Evolutionary conservation across 2,888 invertebrate genomes (phyloP).

Genomic region (Steinernema hermaphroditum): DNA sequence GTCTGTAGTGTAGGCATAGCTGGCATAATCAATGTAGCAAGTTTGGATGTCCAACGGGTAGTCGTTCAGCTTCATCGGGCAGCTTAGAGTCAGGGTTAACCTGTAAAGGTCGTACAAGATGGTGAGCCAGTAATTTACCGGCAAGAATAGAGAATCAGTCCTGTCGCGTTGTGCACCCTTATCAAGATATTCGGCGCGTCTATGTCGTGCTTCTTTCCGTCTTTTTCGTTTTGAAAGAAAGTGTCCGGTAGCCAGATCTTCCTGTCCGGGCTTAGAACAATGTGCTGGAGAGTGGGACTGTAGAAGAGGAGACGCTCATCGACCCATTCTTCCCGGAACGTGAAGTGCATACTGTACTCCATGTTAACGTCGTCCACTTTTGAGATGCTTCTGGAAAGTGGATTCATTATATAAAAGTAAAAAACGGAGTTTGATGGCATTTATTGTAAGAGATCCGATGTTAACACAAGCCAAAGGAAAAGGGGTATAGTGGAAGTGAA

Average conservation of each 20-base stretch:
- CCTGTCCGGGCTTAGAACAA: slow-evolving; percentile 53
- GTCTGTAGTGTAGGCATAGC: slow-evolving; percentile 95
- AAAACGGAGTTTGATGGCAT: no score
- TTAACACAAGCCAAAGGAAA: no score
- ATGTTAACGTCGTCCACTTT: slow-evolving; percentile 62
- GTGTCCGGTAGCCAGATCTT: slow-evolving; percentile 57
- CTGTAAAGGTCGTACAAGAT: slow-evolving; percentile 69
- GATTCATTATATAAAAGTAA: no score
- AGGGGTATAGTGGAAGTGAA: no score
- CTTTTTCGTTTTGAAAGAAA: slow-evolving; percentile 80
- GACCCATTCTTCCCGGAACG: slow-evolving; percentile 94
- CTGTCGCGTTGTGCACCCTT: slow-evolving; percentile 81
- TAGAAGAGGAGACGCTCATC: slow-evolving; percentile 76
- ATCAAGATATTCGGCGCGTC: slow-evolving; percentile 79
- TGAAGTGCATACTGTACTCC: slow-evolving; percentile 87
- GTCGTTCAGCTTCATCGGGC: slow-evolving; percentile 83
- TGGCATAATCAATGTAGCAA: slow-evolving; percentile 87
- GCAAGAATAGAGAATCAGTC: slow-evolving; percentile 92
- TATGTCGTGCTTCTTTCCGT: slow-evolving; percentile 76
- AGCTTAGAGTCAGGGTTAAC: slow-evolving; percentile 89
- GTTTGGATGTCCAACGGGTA: slow-evolving; percentile 91
- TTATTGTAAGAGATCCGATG: no score
- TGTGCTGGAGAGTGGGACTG: slow-evolving; percentile 53
- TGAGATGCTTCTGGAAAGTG: slow-evolving; percentile 50
- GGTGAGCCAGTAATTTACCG: slow-evolving; percentile 70